Base-by-base conservation (phyloP, 2,888 invertebrate species). In the Vannuccia rotundouncinata region DNA sequence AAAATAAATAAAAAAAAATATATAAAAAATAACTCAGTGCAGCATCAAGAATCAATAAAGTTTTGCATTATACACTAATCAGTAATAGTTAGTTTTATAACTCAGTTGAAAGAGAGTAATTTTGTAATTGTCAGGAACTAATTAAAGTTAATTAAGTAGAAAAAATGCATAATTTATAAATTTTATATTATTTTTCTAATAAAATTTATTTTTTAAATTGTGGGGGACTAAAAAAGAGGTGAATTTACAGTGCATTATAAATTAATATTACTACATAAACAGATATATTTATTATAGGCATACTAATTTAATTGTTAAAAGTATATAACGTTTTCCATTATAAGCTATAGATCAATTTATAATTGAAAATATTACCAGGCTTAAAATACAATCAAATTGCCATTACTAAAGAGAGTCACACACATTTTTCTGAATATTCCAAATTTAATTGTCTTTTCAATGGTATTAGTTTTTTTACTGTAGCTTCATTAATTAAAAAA, bases 141-240 rank as follows among this genome's bases (percentile, higher is more conserved):
- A 45, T 45, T 13, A 45, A 45, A 45, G n/a, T n/a, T n/a, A n/a
- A n/a, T n/a, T n/a, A n/a, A n/a, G n/a, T n/a, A n/a, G n/a, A 66
- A 22, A 66, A 66, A 66, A 66, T 66, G 66, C 66, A 66, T 66
- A 66, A 66, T 66, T 66, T 66, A 66, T n/a, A n/a, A n/a, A n/a
- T n/a, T n/a, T n/a, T n/a, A n/a, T n/a, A n/a, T n/a, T n/a, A n/a
- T n/a, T n/a, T n/a, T n/a, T n/a, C n/a, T n/a, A n/a, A n/a, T n/a
- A n/a, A n/a, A n/a, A n/a, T n/a, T n/a, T n/a, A n/a, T n/a, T n/a
- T n/a, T n/a, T n/a, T 13, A 66, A 66, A 66, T 66, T 66, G 10
- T 66, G 5, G 22, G 66, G 66, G 5, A 22, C n/a, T n/a, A n/a
- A 66, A 66, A 27, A 66, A 13, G 66, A 66, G 10, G 22, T 27